Evolutionary conservation across 1,140 invertebrate genomes (phyloP).

Genomic region (Papilio helenus): DNA sequence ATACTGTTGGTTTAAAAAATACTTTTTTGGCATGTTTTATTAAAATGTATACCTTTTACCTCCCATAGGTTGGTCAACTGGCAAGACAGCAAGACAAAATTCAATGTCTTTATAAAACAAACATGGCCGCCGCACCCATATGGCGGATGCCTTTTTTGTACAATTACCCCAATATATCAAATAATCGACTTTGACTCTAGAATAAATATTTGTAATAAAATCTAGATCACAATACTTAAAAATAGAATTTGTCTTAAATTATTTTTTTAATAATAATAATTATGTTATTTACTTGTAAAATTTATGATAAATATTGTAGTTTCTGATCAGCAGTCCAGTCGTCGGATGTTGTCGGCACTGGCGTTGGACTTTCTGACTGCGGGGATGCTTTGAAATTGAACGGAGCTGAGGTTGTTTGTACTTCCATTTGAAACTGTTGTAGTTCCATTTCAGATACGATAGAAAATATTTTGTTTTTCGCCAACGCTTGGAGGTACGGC

Average conservation of each 20-base stretch:
- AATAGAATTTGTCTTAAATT: not conserved
- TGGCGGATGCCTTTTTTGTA: not conserved
- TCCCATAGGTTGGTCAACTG: too few species aligned
- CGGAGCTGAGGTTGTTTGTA: slow-evolving; percentile 38
- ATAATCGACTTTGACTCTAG: not conserved
- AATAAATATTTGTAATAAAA: not conserved
- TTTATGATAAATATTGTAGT: slow-evolving; percentile 33
- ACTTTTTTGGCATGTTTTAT: too few species aligned
- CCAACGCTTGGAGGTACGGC: slow-evolving; percentile 50
- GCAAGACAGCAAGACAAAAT: too few species aligned
- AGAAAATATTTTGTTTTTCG: slow-evolving; percentile 52
- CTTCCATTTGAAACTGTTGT: slow-evolving; percentile 43
- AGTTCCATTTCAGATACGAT: slow-evolving; percentile 54
- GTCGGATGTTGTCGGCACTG: slow-evolving; percentile 3
- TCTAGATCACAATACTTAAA: not conserved
- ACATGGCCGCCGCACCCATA: not conserved
- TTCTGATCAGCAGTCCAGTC: not conserved
- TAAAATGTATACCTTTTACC: too few species aligned
- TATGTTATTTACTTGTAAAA: slow-evolving; percentile 14
- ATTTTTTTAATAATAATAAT: not conserved
- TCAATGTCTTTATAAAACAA: not conserved
- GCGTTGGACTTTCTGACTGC: slow-evolving; percentile 23
- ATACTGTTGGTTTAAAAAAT: too few species aligned
- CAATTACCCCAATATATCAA: not conserved
- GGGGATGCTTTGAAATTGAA: slow-evolving; percentile 14